phyloP scores from a whole-genome alignment of 2,797 vertebrate genomes.

The Diceros bicornis region DNA sequence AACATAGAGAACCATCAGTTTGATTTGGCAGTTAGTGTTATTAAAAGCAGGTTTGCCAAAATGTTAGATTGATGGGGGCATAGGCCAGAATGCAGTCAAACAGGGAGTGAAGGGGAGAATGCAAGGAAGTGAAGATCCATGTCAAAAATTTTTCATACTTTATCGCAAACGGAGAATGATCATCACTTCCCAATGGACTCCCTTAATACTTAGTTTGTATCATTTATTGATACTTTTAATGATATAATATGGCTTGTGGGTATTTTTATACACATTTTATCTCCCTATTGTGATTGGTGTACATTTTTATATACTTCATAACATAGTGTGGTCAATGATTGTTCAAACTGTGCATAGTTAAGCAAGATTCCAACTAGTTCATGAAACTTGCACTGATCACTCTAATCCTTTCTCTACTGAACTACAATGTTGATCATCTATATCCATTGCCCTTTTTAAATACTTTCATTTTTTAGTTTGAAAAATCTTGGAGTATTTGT shows the following conservation, averaged over 20 bases:
- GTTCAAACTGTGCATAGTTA: background rate
- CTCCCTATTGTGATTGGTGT: background rate
- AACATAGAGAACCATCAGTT: background rate
- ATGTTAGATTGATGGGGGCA: background rate
- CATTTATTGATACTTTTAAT: background rate
- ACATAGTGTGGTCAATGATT: background rate
- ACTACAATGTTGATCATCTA: background rate
- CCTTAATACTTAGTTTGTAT: background rate
- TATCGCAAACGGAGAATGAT: background rate
- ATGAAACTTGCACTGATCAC: background rate
- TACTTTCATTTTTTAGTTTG: background rate
- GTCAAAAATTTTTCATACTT: background rate
- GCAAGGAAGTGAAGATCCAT: background rate
- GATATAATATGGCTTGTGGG: background rate
- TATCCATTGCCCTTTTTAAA: background rate
- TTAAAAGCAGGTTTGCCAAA: background rate
- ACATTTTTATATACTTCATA: background rate
- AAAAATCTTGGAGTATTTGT: background rate
- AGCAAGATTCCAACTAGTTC: background rate
- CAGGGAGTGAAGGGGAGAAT: background rate
- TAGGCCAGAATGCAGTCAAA: background rate
- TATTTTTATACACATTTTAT: background rate
- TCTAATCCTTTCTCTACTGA: background rate
- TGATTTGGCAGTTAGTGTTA: background rate
- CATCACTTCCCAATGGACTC: background rate